Conservation (phyloP, 1,140 invertebrate species). For the Eumaeus atala region DNA sequence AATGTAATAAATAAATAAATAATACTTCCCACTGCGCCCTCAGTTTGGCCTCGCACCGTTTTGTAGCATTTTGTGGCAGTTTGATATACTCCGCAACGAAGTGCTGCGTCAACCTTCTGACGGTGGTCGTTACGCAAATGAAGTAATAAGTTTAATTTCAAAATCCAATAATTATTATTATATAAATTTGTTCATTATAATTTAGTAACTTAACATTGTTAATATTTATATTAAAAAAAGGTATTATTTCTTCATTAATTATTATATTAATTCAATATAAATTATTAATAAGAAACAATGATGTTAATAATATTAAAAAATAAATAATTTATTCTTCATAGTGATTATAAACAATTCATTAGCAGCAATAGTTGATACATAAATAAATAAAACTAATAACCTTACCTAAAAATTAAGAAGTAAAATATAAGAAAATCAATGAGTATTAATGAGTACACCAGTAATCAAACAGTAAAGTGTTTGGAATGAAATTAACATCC, state of each 20-base stretch:
- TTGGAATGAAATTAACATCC: conserved; percentile 68
- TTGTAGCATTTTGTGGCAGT: too few species aligned
- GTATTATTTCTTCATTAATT: conserved; percentile 33
- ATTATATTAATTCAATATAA: conserved; percentile 33
- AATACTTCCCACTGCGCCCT: too few species aligned
- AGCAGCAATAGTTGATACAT: conserved; percentile 73
- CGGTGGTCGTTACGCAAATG: too few species aligned
- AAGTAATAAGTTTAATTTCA: too few species aligned
- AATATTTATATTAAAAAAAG: conserved; percentile 39
- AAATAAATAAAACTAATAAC: conserved; percentile 75
- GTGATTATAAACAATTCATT: conserved; percentile 72
- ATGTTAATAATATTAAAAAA: conserved; percentile 22
- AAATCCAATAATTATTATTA: conserved; percentile 60
- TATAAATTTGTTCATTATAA: conserved; percentile 58
- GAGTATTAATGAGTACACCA: conserved; percentile 53
- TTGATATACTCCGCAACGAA: too few species aligned
- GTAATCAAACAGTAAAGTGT: conserved; percentile 55
- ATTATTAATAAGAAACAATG: conserved; percentile 33
- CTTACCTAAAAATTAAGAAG: conserved; percentile 74
- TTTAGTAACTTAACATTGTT: conserved; percentile 59
- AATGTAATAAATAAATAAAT: conserved; percentile 72
- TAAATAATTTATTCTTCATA: conserved; percentile 36
- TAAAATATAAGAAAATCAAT: conserved; percentile 72
- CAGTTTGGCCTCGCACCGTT: too few species aligned
- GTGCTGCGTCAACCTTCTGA: too few species aligned